Percentiles rank a stretch among this genome's conserved stretches.
phyloP scores from a whole-genome alignment of 2,797 vertebrate genomes.

The Syngnathus acus region DNA sequence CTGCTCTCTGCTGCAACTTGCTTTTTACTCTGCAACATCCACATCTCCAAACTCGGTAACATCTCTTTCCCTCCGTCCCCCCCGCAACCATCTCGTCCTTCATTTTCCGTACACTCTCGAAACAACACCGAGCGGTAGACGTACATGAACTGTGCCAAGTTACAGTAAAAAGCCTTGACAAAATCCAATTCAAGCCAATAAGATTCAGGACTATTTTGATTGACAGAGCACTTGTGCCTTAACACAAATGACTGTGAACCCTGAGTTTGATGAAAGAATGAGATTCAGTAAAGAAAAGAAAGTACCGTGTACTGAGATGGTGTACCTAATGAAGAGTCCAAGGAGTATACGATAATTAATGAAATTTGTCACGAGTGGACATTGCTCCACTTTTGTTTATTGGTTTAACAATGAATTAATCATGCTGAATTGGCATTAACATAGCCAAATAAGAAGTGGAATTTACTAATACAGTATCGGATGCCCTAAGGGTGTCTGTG shows the following conservation, averaged over 20 bases:
- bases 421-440: slow-evolving; percentile 64
- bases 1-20: slow-evolving; percentile 19
- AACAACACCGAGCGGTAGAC: not conserved
- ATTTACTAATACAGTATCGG: slow-evolving; percentile 52
- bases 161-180: not conserved
- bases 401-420: slow-evolving; percentile 36
- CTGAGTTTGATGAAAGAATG: not conserved
- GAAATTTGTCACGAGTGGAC: not conserved
- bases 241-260: not conserved
- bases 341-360: not conserved
- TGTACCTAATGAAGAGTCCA: not conserved
- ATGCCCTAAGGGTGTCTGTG: slow-evolving; percentile 37
- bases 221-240: not conserved
- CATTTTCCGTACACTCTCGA: not conserved
- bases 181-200: not conserved
- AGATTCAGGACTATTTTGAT: not conserved
- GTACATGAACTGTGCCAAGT: not conserved
- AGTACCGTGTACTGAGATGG: not conserved
- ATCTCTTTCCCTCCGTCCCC: slow-evolving; percentile 25
- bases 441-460: slow-evolving; percentile 64
- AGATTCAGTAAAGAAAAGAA: too few species aligned
- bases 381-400: not conserved
- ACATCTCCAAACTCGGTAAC: slow-evolving; percentile 40
- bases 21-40: slow-evolving; percentile 34
- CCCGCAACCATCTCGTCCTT: slow-evolving; percentile 17